Conservation (phyloP, 2,888 invertebrate species). For the Embidobia sp. region DNA sequence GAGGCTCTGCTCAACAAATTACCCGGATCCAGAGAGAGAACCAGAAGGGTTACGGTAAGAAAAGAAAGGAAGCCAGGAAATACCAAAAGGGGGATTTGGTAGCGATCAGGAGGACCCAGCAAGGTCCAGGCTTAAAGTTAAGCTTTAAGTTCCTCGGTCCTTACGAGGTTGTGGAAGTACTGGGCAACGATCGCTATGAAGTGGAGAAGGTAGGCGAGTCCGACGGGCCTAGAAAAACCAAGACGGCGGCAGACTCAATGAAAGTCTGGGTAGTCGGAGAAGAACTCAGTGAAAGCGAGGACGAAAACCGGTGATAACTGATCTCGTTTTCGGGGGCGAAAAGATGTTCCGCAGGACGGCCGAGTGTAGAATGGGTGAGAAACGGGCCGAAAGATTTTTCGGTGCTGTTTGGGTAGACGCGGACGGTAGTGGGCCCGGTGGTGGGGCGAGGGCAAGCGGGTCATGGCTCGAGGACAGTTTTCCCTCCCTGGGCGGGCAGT, state of each 20-base stretch:
- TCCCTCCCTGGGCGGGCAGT: too few species aligned
- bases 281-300: too few species aligned
- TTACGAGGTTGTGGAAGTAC: background rate
- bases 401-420: too few species aligned
- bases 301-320: too few species aligned
- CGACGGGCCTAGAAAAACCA: background rate
- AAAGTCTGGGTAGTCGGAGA: background rate
- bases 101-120: background rate
- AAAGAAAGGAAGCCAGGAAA: background rate
- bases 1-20: background rate
- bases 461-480: too few species aligned
- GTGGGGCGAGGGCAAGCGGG: too few species aligned
- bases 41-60: background rate
- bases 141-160: background rate
- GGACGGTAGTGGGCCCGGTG: too few species aligned
- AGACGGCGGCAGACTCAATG: background rate
- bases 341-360: too few species aligned
- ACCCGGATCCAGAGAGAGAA: background rate
- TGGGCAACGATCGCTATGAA: background rate
- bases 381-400: too few species aligned
- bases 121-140: background rate
- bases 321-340: too few species aligned
- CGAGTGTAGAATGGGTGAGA: too few species aligned
- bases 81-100: background rate
- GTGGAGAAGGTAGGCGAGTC: background rate